Percentiles rank a stretch among this genome's conserved stretches.
Conservation (phyloP, 2,797 vertebrate species). For the Nannoperca obscura region DNA sequence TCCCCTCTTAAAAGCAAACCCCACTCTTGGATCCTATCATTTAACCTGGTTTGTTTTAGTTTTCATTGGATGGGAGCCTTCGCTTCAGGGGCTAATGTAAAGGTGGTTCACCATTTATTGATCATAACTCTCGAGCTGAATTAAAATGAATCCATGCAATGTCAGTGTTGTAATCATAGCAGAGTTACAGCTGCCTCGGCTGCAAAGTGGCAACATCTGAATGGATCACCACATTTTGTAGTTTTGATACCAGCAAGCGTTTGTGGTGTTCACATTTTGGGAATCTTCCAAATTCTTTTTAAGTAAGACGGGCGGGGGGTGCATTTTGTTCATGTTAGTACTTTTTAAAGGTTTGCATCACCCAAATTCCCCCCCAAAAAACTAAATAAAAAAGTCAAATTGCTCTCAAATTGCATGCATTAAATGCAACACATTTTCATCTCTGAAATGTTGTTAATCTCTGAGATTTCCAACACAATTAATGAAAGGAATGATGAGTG, state of each 20-base stretch:
- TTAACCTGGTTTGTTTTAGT: conserved; percentile 49
- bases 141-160: conserved; percentile 31
- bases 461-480: conserved; percentile 8
- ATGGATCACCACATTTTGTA: neutral
- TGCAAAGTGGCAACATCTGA: neutral
- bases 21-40: conserved; percentile 31
- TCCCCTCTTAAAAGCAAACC: conserved; percentile 30
- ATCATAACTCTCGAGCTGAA: conserved; percentile 50
- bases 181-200: neutral
- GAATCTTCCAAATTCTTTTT: conserved; percentile 7
- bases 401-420: too few relatives aligned
- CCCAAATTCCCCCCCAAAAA: neutral
- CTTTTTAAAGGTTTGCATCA: neutral
- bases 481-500: conserved; percentile 46
- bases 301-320: neutral
- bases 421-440: too few relatives aligned
- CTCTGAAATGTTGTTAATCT: too few relatives aligned
- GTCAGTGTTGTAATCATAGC: conserved; percentile 16
- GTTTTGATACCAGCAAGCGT: neutral
- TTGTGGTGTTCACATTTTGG: conserved; percentile 7
- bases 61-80: conserved; percentile 47
- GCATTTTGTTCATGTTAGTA: neutral
- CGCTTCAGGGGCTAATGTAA: conserved; percentile 27
- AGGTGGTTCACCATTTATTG: conserved; percentile 47
- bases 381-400: too few relatives aligned